Conservation (phyloP, 2,797 vertebrate genomes). For the Eleutherodactylus coqui region DNA sequence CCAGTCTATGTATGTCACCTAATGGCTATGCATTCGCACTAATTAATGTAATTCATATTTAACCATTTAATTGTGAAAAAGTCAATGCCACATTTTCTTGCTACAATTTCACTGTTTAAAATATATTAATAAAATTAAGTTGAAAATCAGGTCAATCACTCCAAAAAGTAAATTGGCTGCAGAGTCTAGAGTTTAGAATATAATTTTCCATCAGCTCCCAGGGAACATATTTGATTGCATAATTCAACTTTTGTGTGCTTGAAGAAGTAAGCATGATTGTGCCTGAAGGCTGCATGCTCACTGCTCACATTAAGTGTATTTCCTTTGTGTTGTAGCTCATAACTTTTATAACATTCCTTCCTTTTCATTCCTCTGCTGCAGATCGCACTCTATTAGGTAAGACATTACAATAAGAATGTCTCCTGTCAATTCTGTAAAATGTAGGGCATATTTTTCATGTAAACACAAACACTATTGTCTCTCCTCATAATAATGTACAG, state of each 20-base stretch:
- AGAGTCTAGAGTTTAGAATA: neutral
- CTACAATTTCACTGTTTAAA: neutral
- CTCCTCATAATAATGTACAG: neutral
- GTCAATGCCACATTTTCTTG: neutral
- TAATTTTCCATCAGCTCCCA: neutral
- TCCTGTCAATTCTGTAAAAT: neutral
- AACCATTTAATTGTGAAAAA: no score
- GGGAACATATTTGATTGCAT: neutral
- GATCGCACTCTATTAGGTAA: slow-evolving; percentile 95
- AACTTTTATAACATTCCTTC: slow-evolving; percentile 60
- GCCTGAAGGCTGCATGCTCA: slow-evolving; percentile 4
- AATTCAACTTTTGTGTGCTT: neutral
- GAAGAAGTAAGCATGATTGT: slow-evolving; percentile 19
- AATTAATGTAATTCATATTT: no score
- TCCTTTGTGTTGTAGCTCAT: slow-evolving; percentile 23
- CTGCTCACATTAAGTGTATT: neutral
- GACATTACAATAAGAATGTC: slow-evolving; percentile 62
- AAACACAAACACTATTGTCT: neutral
- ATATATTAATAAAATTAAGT: neutral
- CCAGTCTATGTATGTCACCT: neutral
- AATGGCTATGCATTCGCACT: neutral
- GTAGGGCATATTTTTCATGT: neutral
- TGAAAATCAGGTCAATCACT: neutral
- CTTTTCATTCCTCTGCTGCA: slow-evolving; percentile 77
- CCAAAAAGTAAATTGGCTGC: neutral